phyloP scores from a whole-genome alignment of 2,888 invertebrate species.

The Synergus itoensis region DNA sequence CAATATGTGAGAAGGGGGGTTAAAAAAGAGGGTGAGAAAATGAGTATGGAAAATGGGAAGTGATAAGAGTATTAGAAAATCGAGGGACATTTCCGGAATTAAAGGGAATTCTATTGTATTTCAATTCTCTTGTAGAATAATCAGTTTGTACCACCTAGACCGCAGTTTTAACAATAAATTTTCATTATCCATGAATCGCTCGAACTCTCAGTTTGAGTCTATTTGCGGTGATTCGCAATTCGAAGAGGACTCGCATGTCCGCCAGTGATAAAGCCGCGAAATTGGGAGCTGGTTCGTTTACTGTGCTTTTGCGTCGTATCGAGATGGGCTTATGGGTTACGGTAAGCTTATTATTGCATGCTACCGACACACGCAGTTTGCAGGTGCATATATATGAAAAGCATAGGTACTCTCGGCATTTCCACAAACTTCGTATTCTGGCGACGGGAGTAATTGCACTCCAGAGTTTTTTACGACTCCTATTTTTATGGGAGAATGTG shows the following conservation, averaged over 20 bases:
- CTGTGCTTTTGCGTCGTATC: constrained; percentile 42
- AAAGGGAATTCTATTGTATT: neutral
- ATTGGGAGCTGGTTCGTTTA: constrained; percentile 47
- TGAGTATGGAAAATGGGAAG: too few relatives aligned
- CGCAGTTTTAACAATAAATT: neutral
- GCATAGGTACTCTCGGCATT: neutral
- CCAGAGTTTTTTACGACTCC: constrained; percentile 15
- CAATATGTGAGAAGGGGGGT: too few relatives aligned
- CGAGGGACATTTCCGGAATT: neutral
- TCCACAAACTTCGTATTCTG: neutral
- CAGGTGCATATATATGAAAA: neutral
- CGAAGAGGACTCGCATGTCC: neutral
- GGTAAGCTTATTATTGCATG: constrained; percentile 44
- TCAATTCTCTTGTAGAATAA: neutral
- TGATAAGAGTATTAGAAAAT: too few relatives aligned
- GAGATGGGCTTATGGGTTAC: constrained; percentile 39
- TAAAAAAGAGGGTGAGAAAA: too few relatives aligned
- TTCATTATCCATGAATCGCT: neutral
- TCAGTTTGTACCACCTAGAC: neutral
- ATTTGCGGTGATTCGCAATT: constrained; percentile 9
- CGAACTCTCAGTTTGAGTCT: constrained; percentile 2
- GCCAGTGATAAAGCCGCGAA: constrained; percentile 49
- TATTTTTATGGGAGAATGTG: constrained; percentile 17
- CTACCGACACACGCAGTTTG: constrained; percentile 15
- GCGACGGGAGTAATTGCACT: constrained; percentile 16